A percentile compares a stretch with the other conserved stretches of the same genome.
These are phyloP conservation scores for Pachypanchax playfairii DNA, from an alignment of 2,113 vertebrate species.

Conservation along the genomic window DNA sequence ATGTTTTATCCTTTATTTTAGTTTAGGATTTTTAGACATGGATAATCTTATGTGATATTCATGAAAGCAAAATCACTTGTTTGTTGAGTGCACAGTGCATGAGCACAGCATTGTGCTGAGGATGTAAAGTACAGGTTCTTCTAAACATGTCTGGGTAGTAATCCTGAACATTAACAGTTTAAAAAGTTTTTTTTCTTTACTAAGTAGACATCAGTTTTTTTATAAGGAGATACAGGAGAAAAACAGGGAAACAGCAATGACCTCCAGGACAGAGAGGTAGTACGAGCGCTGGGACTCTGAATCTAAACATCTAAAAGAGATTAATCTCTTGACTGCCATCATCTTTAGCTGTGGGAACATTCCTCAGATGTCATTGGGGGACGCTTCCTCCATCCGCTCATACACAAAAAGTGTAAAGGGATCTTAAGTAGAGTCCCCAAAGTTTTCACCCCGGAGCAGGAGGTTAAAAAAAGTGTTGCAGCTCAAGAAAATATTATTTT, in stretches of 20 bases:
- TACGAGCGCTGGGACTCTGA: constrained; percentile 26
- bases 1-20: no score
- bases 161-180: no score
- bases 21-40: no score
- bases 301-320: constrained; percentile 50
- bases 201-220: background rate
- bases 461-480: constrained; percentile 34
- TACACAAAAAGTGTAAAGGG: constrained; percentile 60
- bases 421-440: constrained; percentile 45
- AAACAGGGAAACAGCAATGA: background rate
- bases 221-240: constrained; percentile 1
- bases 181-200: no score
- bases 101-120: no score
- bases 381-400: constrained; percentile 51
- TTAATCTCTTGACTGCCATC: constrained; percentile 49
- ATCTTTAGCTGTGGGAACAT: constrained; percentile 75
- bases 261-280: constrained; percentile 42
- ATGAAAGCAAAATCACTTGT: no score
- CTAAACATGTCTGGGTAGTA: no score
- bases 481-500: constrained; percentile 21
- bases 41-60: no score
- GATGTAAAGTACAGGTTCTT: no score
- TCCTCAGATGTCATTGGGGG: constrained; percentile 68
- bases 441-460: constrained; percentile 19
- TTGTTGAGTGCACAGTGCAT: no score